A percentile compares a stretch with the other conserved stretches of the same genome.
phyloP scores from a whole-genome alignment of 1,140 invertebrate genomes.

The Steinernema feltiae region DNA sequence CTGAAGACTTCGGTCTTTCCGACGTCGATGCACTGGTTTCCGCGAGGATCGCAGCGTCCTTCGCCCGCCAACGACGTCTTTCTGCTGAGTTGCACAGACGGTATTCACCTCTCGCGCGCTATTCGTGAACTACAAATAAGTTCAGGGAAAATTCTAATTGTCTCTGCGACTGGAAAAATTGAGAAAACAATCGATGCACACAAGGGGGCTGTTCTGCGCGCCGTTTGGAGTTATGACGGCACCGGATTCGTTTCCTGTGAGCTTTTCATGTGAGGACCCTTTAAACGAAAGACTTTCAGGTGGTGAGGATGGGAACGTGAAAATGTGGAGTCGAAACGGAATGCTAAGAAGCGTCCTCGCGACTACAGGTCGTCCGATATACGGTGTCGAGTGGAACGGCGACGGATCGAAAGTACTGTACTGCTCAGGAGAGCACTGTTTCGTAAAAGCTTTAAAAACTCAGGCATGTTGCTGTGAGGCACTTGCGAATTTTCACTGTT shows the following conservation, averaged over 20 bases:
- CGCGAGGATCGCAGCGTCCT: conserved; percentile 63
- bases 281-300: conserved; percentile 62
- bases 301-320: conserved; percentile 90
- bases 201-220: conserved; percentile 73
- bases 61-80: conserved; percentile 73
- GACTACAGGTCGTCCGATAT: conserved; percentile 71
- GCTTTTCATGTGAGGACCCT: background rate
- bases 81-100: conserved; percentile 81
- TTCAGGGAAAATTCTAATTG: conserved; percentile 76
- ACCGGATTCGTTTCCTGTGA: conserved; percentile 77
- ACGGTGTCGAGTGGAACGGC: conserved; percentile 78
- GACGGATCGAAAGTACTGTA: conserved; percentile 77
- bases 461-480: conserved; percentile 67
- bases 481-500: background rate
- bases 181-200: conserved; percentile 89
- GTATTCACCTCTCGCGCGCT: conserved; percentile 57
- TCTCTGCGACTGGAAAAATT: conserved; percentile 78
- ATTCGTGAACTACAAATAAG: background rate
- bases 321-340: conserved; percentile 91
- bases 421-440: conserved; percentile 72
- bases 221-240: conserved; percentile 82
- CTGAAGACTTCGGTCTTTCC: conserved; percentile 69
- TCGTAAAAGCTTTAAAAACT: conserved; percentile 82
- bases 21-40: conserved; percentile 78
- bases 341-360: conserved; percentile 84